phyloP scores from a whole-genome alignment of 2,797 vertebrate genomes.

The Eulemur mongoz region DNA sequence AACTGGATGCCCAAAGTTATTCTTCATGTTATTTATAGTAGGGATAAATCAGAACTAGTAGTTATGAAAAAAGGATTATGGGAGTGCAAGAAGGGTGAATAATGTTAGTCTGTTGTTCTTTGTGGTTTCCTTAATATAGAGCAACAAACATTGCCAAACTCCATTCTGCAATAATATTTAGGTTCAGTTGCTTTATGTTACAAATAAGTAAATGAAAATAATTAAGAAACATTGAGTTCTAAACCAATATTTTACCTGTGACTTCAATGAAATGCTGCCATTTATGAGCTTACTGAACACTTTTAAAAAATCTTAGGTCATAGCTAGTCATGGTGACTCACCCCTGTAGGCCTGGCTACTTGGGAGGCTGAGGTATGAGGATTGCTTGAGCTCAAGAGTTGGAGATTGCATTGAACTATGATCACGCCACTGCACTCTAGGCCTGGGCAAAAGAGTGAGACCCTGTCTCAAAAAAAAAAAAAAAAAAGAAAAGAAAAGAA shows the following conservation, averaged over 20 bases:
- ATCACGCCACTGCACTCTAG: too few relatives aligned
- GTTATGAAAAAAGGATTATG: neutral
- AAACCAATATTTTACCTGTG: neutral
- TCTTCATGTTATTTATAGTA: neutral
- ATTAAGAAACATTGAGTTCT: conserved; percentile 1
- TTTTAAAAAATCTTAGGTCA: neutral
- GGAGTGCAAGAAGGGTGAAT: neutral
- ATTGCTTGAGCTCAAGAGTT: too few relatives aligned
- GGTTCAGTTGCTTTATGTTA: neutral
- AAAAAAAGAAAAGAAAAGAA: too few relatives aligned
- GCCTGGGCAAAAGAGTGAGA: too few relatives aligned
- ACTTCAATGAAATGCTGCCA: neutral
- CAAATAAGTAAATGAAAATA: neutral
- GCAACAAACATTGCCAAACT: neutral
- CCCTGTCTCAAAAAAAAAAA: too few relatives aligned
- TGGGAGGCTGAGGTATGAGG: too few relatives aligned
- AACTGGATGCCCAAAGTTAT: neutral
- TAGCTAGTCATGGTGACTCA: too few relatives aligned
- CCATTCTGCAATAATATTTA: neutral
- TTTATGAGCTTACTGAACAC: neutral
- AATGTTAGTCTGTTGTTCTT: neutral
- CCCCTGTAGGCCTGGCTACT: too few relatives aligned
- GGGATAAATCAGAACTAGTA: neutral
- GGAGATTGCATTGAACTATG: too few relatives aligned
- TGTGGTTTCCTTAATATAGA: neutral